Base-by-base conservation (phyloP, 37 sponge, comb jelly and placozoan genomes). In the Mnemiopsis leidyi region DNA sequence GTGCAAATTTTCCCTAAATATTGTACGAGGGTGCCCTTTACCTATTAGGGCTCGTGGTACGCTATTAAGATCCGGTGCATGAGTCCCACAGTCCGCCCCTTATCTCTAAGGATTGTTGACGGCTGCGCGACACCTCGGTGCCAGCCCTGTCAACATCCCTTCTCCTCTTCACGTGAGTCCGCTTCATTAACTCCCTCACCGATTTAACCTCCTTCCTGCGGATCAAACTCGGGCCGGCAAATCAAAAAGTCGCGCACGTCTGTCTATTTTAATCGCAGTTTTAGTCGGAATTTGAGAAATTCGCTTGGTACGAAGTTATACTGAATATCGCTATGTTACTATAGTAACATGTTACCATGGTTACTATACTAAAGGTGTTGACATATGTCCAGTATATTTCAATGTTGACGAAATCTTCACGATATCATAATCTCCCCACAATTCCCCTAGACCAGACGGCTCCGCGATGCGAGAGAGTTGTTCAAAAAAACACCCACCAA, bases 361-460 rank as follows among this genome's bases (percentile, higher is more conserved):
- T 85, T 38, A 85, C 61, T 32, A 33, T 37, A 85, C 90, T 85
- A 85, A 36, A 85, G 36, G 90, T 85, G 90, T 40, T 85, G 90
- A 85, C 90, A 85, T 40, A 32, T 77, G 90, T 40, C 61, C 61
- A 23, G 90, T 40, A 33, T 40, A 85, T 40, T 85, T 85, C 61
- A 85, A 85, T 85, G 32, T 85, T 39, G 90, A 33, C 90, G 30
- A 85, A 32, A 85, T 85, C 90, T 85, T 26, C 90, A 40, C 90
- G 40, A 23, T 85, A 38, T 85, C 90, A 40, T 40, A 40, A 38
- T 85, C 90, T 85, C 90, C 39, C 0, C 36, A 32, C 90, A 85
- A 85, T 85, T 28, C 13, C 61, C 48, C 23, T 37, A 85, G 90
- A 85, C 90, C 90, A 85, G 90, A 85, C 90, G 90, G 90, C 90